Conservation (phyloP, 2,113 vertebrate species). For the Bufo gargarizans region DNA sequence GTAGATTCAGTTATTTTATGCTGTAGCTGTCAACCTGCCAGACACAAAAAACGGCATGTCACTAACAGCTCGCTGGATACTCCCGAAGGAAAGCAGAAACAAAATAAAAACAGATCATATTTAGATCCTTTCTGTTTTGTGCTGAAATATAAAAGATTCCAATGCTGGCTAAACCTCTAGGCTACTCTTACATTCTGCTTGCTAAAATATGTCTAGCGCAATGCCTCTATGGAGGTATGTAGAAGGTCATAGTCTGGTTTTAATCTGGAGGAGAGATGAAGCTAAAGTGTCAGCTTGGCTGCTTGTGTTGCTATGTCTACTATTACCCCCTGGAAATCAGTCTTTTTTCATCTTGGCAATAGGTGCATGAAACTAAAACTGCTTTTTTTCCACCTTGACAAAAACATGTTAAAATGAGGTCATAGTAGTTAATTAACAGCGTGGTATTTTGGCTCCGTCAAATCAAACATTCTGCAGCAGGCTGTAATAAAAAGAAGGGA, state of each 20-base stretch:
- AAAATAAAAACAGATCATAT: conserved; percentile 13
- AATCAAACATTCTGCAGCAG: conserved; percentile 37
- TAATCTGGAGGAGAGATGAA: conserved; percentile 1
- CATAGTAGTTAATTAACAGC: conserved; percentile 52
- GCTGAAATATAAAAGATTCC: conserved; percentile 28
- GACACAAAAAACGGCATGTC: neutral
- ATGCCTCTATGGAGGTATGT: neutral
- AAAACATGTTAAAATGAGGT: conserved; percentile 49
- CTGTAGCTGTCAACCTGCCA: neutral
- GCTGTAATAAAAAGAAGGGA: conserved; percentile 56
- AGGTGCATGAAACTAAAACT: neutral
- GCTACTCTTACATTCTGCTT: conserved; percentile 3
- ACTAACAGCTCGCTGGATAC: conserved; percentile 14
- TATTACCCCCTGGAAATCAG: neutral
- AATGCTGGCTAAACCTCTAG: neutral
- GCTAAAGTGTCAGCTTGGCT: conserved; percentile 21
- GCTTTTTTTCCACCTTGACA: conserved; percentile 50
- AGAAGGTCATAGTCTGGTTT: conserved; percentile 17
- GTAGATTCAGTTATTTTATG: conserved; percentile 1
- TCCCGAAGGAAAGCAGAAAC: neutral
- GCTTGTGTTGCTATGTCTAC: conserved; percentile 28
- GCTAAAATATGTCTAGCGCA: conserved; percentile 7
- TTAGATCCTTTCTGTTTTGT: neutral
- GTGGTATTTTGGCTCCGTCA: conserved; percentile 50
- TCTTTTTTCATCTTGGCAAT: conserved; percentile 32